Evolutionary conservation across 1,140 invertebrate genomes (phyloP).

Genomic region (Fopius arisanus): DNA sequence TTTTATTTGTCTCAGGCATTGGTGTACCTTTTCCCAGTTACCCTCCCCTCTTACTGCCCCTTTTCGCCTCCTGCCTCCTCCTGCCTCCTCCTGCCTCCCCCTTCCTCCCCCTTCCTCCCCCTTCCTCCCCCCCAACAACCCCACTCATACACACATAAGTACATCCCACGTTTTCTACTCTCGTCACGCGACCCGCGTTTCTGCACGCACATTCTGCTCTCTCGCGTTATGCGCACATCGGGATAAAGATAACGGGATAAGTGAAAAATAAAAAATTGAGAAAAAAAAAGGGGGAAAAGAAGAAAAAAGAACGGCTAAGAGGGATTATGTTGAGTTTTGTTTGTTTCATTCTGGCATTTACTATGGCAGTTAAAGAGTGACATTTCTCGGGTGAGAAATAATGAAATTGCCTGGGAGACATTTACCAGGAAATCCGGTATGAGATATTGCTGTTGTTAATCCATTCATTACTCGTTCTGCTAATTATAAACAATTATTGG

Average conservation of each 20-base stretch:
- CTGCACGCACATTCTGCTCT: slow-evolving; percentile 19
- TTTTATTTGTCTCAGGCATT: slow-evolving; percentile 9
- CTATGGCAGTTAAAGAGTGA: not conserved
- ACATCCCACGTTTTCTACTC: slow-evolving; percentile 14
- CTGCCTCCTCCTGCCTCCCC: not conserved
- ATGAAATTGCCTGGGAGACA: not conserved
- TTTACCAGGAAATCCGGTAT: not conserved
- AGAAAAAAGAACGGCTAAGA: not conserved
- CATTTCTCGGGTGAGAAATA: not conserved
- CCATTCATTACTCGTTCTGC: not conserved
- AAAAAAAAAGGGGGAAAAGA: too few species aligned
- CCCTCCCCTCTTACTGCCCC: too few species aligned
- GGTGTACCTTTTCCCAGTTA: not conserved
- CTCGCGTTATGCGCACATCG: not conserved
- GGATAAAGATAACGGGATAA: slow-evolving; percentile 4
- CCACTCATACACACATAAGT: not conserved
- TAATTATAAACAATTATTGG: not conserved
- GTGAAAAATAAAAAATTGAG: slow-evolving; percentile 1
- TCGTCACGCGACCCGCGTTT: slow-evolving; percentile 17
- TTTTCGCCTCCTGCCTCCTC: too few species aligned
- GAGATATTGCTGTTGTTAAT: not conserved
- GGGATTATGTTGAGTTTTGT: not conserved
- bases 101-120: not conserved
- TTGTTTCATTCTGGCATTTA: not conserved
- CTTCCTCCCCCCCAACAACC: not conserved